Base-by-base conservation (phyloP, 2,888 invertebrate species). In the Thelaira solivaga region DNA sequence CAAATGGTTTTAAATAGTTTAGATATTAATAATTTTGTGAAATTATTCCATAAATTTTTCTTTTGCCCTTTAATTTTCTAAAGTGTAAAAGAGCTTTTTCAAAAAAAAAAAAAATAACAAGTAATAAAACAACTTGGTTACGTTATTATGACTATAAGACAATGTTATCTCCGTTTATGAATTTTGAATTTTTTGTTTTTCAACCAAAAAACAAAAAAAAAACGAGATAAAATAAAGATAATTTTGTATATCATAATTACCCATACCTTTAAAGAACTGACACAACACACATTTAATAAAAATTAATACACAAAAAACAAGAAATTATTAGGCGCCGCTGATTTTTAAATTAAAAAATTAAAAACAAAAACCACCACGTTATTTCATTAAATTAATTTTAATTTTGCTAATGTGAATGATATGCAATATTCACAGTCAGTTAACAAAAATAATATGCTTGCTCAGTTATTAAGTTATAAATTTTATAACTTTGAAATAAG, bases 221-320 rank as follows among this genome's bases (percentile, higher is more conserved):
- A n/a, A n/a, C n/a, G n/a, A n/a, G 59, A 61, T 74, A 67, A 74
- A 68, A 51, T 31, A 51, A 36, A 74, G 65, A 59, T 74, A 74
- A 65, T 8, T 59, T 39, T 24, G 10, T 39, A 53, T 53, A 53
- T 64, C 29, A 61, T 36, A 61, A 67, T 61, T 45, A 29, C 18
- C 4, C n/a, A n/a, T n/a, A n/a, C n/a, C 41, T 36, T 39, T 59
- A 65, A 31, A 10, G 6, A 39, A 43, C n/a, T 7, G 10, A 68
- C 26, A 45, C 16, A 39, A 29, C 18, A 45, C 7, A 43, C n/a
- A 24, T 6, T 11, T 41, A 29, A 41, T 24, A 59, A 10, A 22
- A 59, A 36, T 39, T 41, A 1, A 20, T 43, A 22, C 7, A 20
- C 39, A 18, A 13, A 4, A 18, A 59, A 11, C 24, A 3, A 43